These are phyloP conservation scores for Actinernus sp. DNA, from an alignment of 92 coral and sea anemone genomes.

Conservation along the genomic window DNA sequence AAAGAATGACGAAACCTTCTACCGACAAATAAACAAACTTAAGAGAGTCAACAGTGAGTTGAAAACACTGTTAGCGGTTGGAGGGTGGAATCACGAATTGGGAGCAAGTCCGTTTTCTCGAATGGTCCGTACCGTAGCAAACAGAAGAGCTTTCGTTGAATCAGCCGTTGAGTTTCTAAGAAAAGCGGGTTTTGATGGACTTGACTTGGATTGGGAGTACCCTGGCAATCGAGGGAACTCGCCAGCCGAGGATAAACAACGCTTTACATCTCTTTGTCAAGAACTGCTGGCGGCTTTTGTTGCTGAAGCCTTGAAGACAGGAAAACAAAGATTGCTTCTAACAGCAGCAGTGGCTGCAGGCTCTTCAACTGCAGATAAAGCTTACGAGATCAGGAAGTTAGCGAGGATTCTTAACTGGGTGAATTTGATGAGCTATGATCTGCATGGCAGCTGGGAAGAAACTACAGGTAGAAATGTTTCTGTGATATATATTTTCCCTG, in stretches of 20 bases:
- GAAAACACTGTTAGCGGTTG: slow-evolving; percentile 66
- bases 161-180: slow-evolving; percentile 40
- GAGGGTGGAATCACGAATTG: slow-evolving; percentile 76
- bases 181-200: slow-evolving; percentile 45
- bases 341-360: slow-evolving; percentile 67
- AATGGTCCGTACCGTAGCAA: slow-evolving; percentile 55
- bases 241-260: slow-evolving; percentile 56
- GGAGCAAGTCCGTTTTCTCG: slow-evolving; percentile 57
- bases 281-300: slow-evolving; percentile 39
- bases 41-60: slow-evolving; percentile 48
- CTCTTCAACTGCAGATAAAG: slow-evolving; percentile 9
- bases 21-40: slow-evolving; percentile 30
- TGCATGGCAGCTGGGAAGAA: slow-evolving; percentile 78
- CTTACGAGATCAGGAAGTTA: slow-evolving; percentile 54
- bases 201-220: slow-evolving; percentile 69
- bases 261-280: slow-evolving; percentile 45
- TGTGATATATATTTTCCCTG: too few relatives aligned
- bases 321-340: slow-evolving; percentile 39
- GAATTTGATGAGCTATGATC: slow-evolving; percentile 81
- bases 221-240: slow-evolving; percentile 58
- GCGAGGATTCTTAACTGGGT: slow-evolving; percentile 67
- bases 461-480: too few relatives aligned
- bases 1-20: slow-evolving; percentile 67
- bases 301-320: slow-evolving; percentile 36
- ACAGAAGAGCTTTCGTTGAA: slow-evolving; percentile 38